Percentiles rank a stretch among this genome's conserved stretches.
These are phyloP conservation scores for Tenualosa thibaudeaui DNA, from an alignment of 2,797 vertebrate genomes.

Conservation along the genomic window DNA sequence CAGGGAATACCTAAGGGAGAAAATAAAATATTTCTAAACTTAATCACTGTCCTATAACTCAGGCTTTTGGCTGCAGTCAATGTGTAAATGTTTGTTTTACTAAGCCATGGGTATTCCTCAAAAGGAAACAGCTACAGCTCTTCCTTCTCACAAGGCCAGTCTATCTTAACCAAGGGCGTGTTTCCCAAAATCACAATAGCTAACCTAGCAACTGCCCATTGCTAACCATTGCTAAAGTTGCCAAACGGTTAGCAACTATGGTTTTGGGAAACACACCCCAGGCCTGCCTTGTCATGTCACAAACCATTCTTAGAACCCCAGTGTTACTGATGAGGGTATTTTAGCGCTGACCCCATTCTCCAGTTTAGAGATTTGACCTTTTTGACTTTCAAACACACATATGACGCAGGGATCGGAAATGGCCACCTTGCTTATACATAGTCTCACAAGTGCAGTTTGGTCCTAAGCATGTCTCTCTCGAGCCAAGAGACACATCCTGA, in stretches of 20 bases:
- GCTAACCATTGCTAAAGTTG: too few relatives aligned
- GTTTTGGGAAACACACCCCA: too few relatives aligned
- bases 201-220: too few relatives aligned
- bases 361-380: background rate
- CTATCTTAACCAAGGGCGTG: too few relatives aligned
- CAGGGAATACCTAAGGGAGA: too few relatives aligned
- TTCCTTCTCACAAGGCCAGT: background rate
- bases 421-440: background rate
- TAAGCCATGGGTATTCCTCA: background rate
- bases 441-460: constrained; percentile 44
- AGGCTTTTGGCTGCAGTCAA: background rate
- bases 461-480: background rate
- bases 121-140: background rate
- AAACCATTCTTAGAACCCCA: constrained; percentile 3
- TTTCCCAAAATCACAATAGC: too few relatives aligned
- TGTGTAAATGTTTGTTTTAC: background rate
- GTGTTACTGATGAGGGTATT: background rate
- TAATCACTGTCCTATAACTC: too few relatives aligned
- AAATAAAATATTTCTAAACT: too few relatives aligned
- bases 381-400: background rate
- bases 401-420: background rate
- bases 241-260: too few relatives aligned
- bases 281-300: background rate
- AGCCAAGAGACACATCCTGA: constrained; percentile 51
- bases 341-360: background rate